phyloP scores from a whole-genome alignment of 2,888 invertebrate genomes.

The Rhorus exstirpatorius region DNA sequence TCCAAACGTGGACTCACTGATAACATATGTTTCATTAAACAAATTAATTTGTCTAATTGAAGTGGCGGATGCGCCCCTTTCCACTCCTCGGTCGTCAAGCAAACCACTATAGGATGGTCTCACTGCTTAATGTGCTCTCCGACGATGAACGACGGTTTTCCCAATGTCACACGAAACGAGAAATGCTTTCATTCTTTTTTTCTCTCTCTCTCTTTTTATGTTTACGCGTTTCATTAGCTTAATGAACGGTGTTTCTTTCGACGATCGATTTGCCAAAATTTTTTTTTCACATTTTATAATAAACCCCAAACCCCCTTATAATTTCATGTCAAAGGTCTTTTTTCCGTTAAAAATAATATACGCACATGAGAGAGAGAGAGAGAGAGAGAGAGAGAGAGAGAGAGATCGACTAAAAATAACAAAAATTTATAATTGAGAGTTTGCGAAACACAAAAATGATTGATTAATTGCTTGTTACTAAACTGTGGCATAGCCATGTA shows the following conservation, averaged over 20 bases:
- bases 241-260: constrained; percentile 79
- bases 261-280: constrained; percentile 61
- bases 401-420: neutral
- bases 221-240: constrained; percentile 81
- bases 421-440: neutral
- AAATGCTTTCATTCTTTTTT: neutral
- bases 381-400: neutral
- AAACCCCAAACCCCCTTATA: neutral
- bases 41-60: constrained; percentile 82
- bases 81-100: constrained; percentile 61
- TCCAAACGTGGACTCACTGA: neutral
- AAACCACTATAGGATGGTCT: constrained; percentile 50
- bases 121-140: constrained; percentile 47
- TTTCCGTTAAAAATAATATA: neutral
- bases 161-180: constrained; percentile 47
- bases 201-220: constrained; percentile 11
- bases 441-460: neutral
- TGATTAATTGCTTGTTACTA: constrained; percentile 7
- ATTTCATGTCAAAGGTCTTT: neutral
- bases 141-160: constrained; percentile 49
- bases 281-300: constrained; percentile 54
- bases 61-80: constrained; percentile 71
- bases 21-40: constrained; percentile 75
- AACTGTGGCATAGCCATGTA: neutral
- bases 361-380: neutral